Evolutionary conservation across 2,797 vertebrate species (phyloP).

Genomic region (Protosalanx chinensis): DNA sequence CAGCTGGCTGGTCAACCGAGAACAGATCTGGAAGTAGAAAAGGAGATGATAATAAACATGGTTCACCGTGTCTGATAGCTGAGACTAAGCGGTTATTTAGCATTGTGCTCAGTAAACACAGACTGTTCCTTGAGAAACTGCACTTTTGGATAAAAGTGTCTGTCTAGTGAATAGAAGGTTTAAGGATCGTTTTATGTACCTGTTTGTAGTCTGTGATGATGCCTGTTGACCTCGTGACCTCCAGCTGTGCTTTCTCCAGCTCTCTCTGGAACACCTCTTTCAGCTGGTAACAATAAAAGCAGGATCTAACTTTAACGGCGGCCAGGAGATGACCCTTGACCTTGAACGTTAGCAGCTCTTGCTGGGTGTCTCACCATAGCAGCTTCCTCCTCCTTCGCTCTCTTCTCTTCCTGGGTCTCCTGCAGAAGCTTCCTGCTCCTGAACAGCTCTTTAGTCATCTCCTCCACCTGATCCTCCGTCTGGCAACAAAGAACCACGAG

Average conservation of each 20-base stretch:
- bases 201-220: constrained; percentile 93
- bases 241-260: constrained; percentile 84
- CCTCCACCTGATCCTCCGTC: constrained; percentile 87
- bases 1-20: constrained; percentile 84
- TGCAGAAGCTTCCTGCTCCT: constrained; percentile 78
- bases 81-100: not conserved
- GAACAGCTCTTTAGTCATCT: constrained; percentile 83
- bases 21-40: constrained; percentile 80
- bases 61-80: not conserved
- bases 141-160: not conserved
- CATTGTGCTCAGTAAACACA: not conserved
- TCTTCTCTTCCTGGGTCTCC: constrained; percentile 83
- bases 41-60: not conserved
- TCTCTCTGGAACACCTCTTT: constrained; percentile 89
- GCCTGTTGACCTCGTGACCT: constrained; percentile 83
- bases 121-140: not conserved
- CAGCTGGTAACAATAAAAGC: constrained; percentile 63
- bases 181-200: constrained; percentile 62
- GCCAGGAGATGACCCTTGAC: not conserved
- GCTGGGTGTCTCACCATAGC: constrained; percentile 47
- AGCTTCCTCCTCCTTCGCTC: constrained; percentile 80
- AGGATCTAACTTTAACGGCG: not conserved
- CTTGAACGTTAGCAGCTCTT: not conserved
- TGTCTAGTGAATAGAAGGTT: not conserved
- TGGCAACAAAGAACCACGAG: constrained; percentile 45